Conservation (phyloP, 1,140 invertebrate species). For the Apocrypta bakeri region DNA sequence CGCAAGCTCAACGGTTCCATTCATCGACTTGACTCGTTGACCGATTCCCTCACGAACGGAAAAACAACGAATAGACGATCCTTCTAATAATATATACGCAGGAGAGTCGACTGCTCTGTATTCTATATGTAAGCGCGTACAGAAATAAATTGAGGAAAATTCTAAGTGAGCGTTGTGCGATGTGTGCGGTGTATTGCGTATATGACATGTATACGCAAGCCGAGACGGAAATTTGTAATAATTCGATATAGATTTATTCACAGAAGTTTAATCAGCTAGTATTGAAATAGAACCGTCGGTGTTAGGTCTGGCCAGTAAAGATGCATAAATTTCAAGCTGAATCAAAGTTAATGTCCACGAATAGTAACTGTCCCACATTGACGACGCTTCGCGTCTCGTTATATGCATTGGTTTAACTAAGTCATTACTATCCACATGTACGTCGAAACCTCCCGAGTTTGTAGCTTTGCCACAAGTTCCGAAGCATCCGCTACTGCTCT, state of each 20-base stretch:
- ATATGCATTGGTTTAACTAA: no score
- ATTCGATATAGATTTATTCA: no score
- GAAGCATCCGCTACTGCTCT: not conserved
- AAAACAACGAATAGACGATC: not conserved
- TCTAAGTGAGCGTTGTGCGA: not conserved
- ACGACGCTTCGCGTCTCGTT: no score
- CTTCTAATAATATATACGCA: conserved; percentile 35
- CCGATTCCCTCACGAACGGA: conserved; percentile 7
- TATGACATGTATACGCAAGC: no score
- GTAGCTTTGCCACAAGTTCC: not conserved
- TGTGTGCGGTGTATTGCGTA: no score
- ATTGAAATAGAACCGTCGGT: no score
- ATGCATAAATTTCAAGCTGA: not conserved
- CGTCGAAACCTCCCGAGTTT: not conserved
- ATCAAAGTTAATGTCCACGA: not conserved
- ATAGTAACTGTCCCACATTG: no score
- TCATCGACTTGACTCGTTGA: not conserved
- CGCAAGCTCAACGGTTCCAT: conserved; percentile 13
- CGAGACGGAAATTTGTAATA: no score
- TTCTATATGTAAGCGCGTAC: not conserved
- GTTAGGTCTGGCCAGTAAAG: no score
- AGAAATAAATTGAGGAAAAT: conserved; percentile 24
- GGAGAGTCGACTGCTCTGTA: not conserved
- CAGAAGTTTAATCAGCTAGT: no score
- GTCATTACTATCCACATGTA: no score